These are phyloP conservation scores for Beaufortia kweichowensis DNA, from an alignment of 2,113 vertebrate species.

Conservation along the genomic window DNA sequence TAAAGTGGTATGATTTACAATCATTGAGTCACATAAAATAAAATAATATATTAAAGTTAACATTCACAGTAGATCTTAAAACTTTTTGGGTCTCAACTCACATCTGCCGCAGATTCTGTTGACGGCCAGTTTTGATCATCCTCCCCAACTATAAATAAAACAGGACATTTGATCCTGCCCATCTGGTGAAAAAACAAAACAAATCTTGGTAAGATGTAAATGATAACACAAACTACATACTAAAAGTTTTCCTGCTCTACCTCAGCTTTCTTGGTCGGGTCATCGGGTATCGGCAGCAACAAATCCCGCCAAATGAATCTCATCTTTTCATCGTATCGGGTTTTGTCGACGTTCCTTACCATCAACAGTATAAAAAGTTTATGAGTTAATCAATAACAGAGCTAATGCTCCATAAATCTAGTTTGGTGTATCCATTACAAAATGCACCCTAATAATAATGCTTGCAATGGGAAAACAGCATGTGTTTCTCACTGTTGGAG, in stretches of 20 bases:
- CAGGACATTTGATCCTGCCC: constrained; percentile 66
- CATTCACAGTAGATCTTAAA: too few relatives aligned
- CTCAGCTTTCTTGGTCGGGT: constrained; percentile 66
- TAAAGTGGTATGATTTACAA: too few relatives aligned
- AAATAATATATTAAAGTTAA: too few relatives aligned
- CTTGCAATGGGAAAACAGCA: neutral
- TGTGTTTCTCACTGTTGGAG: constrained; percentile 48
- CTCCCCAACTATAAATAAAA: constrained; percentile 71
- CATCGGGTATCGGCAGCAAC: constrained; percentile 67
- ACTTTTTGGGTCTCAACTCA: constrained; percentile 52
- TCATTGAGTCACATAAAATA: too few relatives aligned
- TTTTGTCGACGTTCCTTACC: constrained; percentile 59
- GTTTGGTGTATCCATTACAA: neutral
- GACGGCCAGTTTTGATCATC: constrained; percentile 76
- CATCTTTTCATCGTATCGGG: constrained; percentile 56
- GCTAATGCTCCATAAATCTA: neutral
- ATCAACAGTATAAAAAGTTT: constrained; percentile 12
- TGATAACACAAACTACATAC: neutral
- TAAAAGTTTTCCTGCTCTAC: constrained; percentile 49
- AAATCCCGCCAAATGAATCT: constrained; percentile 63
- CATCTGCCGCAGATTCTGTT: constrained; percentile 69
- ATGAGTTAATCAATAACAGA: neutral
- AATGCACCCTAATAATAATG: neutral
- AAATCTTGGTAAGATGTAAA: neutral
- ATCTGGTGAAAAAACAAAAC: constrained; percentile 63